phyloP scores from a whole-genome alignment of 2,888 invertebrate species.

The Beris chalybata region DNA sequence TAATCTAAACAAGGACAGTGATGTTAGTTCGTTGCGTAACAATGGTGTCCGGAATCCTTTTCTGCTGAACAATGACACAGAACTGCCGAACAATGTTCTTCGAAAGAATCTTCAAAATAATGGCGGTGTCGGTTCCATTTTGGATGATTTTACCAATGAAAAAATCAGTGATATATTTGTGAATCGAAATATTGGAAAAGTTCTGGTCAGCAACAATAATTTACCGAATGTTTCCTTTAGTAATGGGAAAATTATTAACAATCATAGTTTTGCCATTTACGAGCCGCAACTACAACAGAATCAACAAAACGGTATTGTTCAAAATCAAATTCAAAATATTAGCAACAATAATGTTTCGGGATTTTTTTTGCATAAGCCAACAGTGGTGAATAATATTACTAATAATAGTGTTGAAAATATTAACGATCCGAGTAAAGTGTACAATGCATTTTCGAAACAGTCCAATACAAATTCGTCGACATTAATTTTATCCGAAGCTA shows the following conservation, averaged over 20 bases:
- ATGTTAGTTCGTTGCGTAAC: constrained; percentile 2
- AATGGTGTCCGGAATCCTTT: constrained; percentile 19
- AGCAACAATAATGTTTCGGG: constrained; percentile 36
- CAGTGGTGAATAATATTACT: constrained; percentile 34
- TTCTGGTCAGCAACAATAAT: constrained; percentile 18
- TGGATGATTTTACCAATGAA: constrained; percentile 35
- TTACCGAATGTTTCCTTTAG: constrained; percentile 38
- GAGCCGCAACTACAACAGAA: constrained; percentile 30
- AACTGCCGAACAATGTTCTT: constrained; percentile 28
- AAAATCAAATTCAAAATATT: constrained; percentile 28
- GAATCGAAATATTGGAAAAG: constrained; percentile 37
- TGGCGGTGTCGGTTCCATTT: background rate
- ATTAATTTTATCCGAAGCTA: constrained; percentile 23
- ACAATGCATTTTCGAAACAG: constrained; percentile 42
- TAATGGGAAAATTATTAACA: constrained; percentile 26
- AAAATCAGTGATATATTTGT: constrained; percentile 42
- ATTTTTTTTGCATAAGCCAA: constrained; percentile 41
- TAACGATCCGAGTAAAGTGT: constrained; percentile 37
- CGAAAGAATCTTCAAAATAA: constrained; percentile 30
- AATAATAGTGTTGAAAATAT: constrained; percentile 16
- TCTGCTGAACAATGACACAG: constrained; percentile 14
- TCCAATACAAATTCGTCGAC: constrained; percentile 14
- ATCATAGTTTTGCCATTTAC: constrained; percentile 38
- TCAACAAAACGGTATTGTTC: constrained; percentile 16
- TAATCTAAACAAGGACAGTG: constrained; percentile 28